Conservation (phyloP, 2,797 vertebrate species). For the Artibeus lituratus region DNA sequence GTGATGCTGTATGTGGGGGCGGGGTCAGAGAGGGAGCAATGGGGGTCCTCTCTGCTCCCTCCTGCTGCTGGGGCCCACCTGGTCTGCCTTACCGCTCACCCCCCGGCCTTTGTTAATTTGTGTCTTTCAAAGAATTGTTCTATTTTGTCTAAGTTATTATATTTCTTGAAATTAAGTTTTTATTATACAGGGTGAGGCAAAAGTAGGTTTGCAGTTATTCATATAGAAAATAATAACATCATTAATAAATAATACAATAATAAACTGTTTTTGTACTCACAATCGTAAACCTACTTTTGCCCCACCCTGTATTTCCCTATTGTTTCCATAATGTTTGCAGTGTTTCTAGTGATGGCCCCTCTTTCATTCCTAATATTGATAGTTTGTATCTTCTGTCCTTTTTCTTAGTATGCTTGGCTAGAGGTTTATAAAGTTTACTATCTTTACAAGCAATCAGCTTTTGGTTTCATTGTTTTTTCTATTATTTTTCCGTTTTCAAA, state of each 20-base stretch:
- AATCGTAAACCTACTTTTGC: background rate
- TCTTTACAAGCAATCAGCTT: background rate
- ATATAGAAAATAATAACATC: background rate
- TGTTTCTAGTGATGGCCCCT: background rate
- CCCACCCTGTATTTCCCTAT: background rate
- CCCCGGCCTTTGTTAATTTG: no score
- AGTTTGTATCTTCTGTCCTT: background rate
- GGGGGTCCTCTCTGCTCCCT: no score
- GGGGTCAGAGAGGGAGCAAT: no score
- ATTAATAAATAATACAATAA: background rate
- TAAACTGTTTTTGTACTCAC: background rate
- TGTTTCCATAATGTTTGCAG: background rate
- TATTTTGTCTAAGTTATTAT: background rate
- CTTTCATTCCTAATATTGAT: background rate
- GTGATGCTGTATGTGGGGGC: no score
- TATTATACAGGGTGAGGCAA: background rate
- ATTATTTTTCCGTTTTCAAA: background rate
- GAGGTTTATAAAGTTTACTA: background rate
- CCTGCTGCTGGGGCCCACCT: no score
- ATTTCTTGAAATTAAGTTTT: constrained; percentile 9
- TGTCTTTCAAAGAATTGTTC: background rate
- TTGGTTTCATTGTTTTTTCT: background rate
- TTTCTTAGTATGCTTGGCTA: background rate
- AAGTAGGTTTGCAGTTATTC: background rate
- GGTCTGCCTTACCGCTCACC: no score